A percentile compares a stretch with the other conserved stretches of the same genome.
phyloP scores from a whole-genome alignment of 2,888 invertebrate species.

The Nomada fucata region DNA sequence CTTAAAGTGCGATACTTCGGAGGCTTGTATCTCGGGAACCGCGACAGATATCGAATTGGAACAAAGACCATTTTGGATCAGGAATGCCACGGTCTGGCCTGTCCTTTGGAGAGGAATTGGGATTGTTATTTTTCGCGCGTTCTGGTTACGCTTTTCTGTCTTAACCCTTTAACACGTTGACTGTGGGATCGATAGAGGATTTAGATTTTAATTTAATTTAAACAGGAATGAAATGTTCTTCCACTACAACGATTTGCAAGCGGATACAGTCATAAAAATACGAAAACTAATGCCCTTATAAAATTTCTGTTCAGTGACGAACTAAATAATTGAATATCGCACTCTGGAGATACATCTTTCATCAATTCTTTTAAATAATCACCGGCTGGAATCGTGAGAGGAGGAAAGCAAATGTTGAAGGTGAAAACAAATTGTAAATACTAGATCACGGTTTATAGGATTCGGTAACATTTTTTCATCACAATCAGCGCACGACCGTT shows the following conservation, averaged over 20 bases:
- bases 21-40: not conserved
- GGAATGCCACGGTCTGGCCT: not conserved
- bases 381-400: too few relatives aligned
- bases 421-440: not conserved
- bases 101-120: not conserved
- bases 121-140: too few relatives aligned
- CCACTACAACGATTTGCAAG: too few relatives aligned
- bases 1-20: not conserved
- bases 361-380: too few relatives aligned
- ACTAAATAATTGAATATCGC: not conserved
- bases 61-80: not conserved
- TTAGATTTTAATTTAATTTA: too few relatives aligned
- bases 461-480: conserved; percentile 21
- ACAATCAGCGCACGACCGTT: not conserved
- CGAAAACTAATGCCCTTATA: too few relatives aligned
- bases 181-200: too few relatives aligned
- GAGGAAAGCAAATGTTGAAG: not conserved
- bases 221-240: too few relatives aligned
- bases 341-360: too few relatives aligned
- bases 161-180: too few relatives aligned
- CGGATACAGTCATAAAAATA: too few relatives aligned
- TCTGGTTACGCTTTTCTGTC: too few relatives aligned
- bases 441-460: not conserved
- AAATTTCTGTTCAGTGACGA: not conserved
- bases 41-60: not conserved